Conservation (phyloP, 2,888 invertebrate genomes). For the Nemurella pictetii region DNA sequence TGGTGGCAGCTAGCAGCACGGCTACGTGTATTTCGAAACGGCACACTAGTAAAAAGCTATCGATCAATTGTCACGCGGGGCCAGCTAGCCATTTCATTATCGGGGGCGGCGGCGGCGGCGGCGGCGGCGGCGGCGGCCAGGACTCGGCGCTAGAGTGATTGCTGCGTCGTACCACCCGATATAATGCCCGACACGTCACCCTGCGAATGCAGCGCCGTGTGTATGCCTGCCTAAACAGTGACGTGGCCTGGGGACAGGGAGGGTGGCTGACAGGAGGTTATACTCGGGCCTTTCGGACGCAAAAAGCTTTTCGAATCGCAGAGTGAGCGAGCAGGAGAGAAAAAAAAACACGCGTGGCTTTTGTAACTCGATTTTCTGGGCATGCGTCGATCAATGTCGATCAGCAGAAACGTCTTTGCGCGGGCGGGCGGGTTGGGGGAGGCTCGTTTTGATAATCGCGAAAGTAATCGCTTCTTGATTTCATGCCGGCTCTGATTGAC, state of each 20-base stretch:
- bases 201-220: not conserved
- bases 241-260: no score
- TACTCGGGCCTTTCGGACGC: no score
- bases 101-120: not conserved
- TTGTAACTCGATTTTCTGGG: no score
- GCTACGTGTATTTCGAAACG: constrained; percentile 1
- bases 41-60: constrained; percentile 24
- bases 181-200: constrained; percentile 10
- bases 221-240: no score
- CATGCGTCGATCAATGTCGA: no score
- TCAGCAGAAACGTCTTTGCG: no score
- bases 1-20: constrained; percentile 10
- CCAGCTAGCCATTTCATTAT: constrained; percentile 23
- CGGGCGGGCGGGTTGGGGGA: no score
- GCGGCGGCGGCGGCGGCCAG: not conserved
- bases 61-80: constrained; percentile 26
- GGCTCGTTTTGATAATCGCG: not conserved
- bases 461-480: not conserved
- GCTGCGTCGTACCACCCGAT: constrained; percentile 3
- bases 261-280: no score
- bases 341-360: no score
- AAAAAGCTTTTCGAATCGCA: no score
- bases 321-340: no score
- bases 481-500: not conserved
- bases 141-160: not conserved